Base-by-base conservation (phyloP, 1,140 invertebrate species). In the Tenebrio molitor region DNA sequence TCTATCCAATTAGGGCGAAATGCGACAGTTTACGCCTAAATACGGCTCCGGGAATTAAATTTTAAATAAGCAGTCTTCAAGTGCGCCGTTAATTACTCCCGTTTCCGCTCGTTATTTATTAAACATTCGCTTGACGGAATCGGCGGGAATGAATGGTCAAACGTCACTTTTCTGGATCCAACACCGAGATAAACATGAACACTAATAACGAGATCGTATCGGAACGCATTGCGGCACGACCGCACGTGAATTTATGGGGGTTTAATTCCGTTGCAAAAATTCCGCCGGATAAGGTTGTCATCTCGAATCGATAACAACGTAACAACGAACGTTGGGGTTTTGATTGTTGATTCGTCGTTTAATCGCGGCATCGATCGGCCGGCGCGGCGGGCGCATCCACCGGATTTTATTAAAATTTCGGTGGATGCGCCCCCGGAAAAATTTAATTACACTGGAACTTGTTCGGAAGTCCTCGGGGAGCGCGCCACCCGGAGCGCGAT, bases 181-280 rank as follows among this genome's bases (percentile, higher is more conserved):
- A 58, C 36, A 39, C 5, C 36, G 36, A 39, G 36, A 39, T 58
- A 58, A 58, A 53, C 46, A 53, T 53, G 46, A 53, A 53, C 46
- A 53, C 17, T 12, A 25, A 53, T 10, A 23, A 23, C 23, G 3
- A 58, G 50, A 58, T 58, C 23, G 50, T 58, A 29, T 58, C 50
- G 23, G 7, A 14, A 12, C 10, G 19, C 50, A 58, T 25, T 58
- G 12, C 50, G 36, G 36, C 36, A 39, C 36, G 36, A 58, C 7
- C n/a, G 14, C 50, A 21, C 12, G 29, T 58, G n/a, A 58, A 29
- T 58, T 29, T 29, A 29, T 29, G 7, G 1, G 7, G 3, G 10
- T n/a, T 58, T 58, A 58, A 58, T 58, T 58, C 23, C 21, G 23
- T 12, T 29, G 50, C 17, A 53, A 53, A 53, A 21, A 53, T 25